Evolutionary conservation across 2,888 invertebrate genomes (phyloP).

Genomic region (Petrophora chlorosata): DNA sequence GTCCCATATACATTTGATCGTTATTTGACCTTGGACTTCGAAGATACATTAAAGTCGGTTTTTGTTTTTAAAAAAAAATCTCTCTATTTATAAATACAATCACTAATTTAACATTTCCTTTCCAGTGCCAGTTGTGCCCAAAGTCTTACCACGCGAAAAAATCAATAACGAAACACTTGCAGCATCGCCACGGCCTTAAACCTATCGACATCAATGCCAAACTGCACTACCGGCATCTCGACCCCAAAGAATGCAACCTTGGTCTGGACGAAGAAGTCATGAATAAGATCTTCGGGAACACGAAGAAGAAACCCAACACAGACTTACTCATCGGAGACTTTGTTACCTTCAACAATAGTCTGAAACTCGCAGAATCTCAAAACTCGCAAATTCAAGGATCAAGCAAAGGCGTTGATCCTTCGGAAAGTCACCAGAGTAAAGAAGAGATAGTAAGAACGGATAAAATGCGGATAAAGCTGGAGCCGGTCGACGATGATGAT

Average conservation of each 20-base stretch:
- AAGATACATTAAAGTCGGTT: too few relatives aligned
- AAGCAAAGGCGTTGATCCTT: not conserved
- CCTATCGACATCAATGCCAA: slow-evolving; percentile 48
- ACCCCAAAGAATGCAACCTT: slow-evolving; percentile 69
- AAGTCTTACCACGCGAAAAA: slow-evolving; percentile 75
- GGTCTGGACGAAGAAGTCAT: slow-evolving; percentile 67
- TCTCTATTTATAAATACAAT: not conserved
- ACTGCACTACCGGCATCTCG: slow-evolving; percentile 61
- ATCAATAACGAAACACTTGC: slow-evolving; percentile 74
- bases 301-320: slow-evolving; percentile 50
- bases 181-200: slow-evolving; percentile 67
- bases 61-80: slow-evolving; percentile 4
- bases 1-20: too few relatives aligned
- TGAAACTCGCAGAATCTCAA: not conserved
- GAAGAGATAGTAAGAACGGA: slow-evolving; percentile 24
- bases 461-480: slow-evolving; percentile 26
- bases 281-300: slow-evolving; percentile 68
- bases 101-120: slow-evolving; percentile 24
- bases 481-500: slow-evolving; percentile 30
- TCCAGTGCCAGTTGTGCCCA: slow-evolving; percentile 79
- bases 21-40: too few relatives aligned
- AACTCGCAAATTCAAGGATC: too few relatives aligned
- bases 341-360: slow-evolving; percentile 7
- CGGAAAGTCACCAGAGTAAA: slow-evolving; percentile 9
- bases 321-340: slow-evolving; percentile 49